These are phyloP conservation scores for human DNA, from an alignment of 2,113 vertebrate species.

Conservation along the genomic window GRCh38 chr1:208902001-208902500, in stretches of 20 bases:
- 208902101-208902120: background rate
- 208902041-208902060: background rate
- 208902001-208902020: no score
- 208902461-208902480: no score
- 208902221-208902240: background rate
- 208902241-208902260: background rate
- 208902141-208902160: background rate
- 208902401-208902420: no score
- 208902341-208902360: no score
- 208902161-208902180: background rate
- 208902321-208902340: no score
- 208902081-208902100: background rate
- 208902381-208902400: no score
- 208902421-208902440: no score
- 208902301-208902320: background rate
- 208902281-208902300: background rate
- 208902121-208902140: background rate
- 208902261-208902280: background rate
- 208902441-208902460: no score
- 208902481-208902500: no score
- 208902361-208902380: no score
- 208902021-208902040: background rate
- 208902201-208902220: background rate
- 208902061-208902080: background rate
- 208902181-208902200: background rate